Evolutionary conservation across 2,797 vertebrate species (phyloP).

Genomic region (Lithobates pipiens): DNA sequence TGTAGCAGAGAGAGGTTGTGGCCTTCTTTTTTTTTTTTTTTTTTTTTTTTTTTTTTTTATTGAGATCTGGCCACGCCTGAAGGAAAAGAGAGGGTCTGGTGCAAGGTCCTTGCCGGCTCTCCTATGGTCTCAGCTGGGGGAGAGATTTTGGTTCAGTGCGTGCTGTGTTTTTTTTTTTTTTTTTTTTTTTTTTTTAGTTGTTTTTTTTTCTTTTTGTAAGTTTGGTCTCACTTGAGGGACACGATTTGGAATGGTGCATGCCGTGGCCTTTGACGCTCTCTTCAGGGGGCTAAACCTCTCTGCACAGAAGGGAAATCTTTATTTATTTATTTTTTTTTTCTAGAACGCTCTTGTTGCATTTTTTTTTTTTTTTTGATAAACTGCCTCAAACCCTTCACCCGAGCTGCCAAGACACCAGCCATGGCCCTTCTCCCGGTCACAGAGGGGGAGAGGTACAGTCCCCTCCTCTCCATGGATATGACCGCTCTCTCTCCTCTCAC

Average conservation of each 20-base stretch:
- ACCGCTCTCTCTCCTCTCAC: background rate
- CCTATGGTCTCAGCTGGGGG: too few species aligned
- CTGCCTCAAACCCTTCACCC: slow-evolving; percentile 21
- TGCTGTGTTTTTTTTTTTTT: background rate
- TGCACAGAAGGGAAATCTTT: slow-evolving; percentile 19
- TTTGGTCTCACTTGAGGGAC: background rate
- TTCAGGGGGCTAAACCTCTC: slow-evolving; percentile 10
- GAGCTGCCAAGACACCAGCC: slow-evolving; percentile 36
- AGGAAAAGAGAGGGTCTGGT: background rate
- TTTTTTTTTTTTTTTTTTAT: background rate
- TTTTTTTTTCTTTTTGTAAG: background rate
- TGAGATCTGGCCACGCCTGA: background rate
- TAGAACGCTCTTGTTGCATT: background rate
- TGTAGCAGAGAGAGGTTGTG: too few species aligned
- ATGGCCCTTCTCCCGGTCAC: background rate
- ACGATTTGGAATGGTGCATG: background rate
- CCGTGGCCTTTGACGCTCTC: background rate
- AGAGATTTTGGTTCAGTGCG: background rate
- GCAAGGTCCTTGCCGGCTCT: background rate
- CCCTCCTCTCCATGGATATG: background rate
- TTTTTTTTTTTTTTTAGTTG: too few species aligned
- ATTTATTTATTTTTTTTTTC: too few species aligned
- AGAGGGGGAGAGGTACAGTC: background rate
- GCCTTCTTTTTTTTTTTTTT: background rate
- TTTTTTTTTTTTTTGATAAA: slow-evolving; percentile 20